Conservation (phyloP, 1,140 invertebrate genomes). For the Xylocopa sonorina region DNA sequence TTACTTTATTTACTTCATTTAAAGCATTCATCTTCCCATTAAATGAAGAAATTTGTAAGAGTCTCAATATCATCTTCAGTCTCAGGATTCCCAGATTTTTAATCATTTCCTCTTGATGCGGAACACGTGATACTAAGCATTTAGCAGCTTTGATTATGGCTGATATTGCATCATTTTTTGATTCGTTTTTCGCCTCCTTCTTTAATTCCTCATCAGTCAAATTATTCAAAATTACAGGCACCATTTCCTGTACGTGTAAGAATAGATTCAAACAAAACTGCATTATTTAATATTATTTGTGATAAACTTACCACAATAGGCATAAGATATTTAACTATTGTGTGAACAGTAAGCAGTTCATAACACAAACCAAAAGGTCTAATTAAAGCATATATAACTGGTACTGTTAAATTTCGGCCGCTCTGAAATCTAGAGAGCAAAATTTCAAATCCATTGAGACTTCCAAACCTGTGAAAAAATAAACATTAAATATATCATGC, state of each 20-base stretch:
- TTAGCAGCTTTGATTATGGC: constrained; percentile 95
- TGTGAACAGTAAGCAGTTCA: constrained; percentile 94
- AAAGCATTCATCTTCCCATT: constrained; percentile 99
- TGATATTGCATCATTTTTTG: constrained; percentile 95
- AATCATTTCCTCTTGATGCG: constrained; percentile 91
- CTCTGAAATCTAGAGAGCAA: constrained; percentile 93
- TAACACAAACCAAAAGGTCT: constrained; percentile 96
- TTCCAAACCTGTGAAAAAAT: constrained; percentile 89
- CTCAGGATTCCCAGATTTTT: constrained; percentile 97
- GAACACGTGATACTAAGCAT: constrained; percentile 90
- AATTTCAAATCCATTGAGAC: constrained; percentile 93
- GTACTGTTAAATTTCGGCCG: constrained; percentile 88
- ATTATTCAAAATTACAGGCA: constrained; percentile 95
- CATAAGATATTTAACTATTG: constrained; percentile 96
- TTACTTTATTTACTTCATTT: constrained; percentile 99
- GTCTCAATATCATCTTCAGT: constrained; percentile 97
- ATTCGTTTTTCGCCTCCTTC: constrained; percentile 97
- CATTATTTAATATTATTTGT: neutral
- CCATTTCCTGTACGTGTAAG: constrained; percentile 88
- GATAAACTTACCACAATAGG: constrained; percentile 91
- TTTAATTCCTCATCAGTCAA: constrained; percentile 98
- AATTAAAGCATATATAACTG: constrained; percentile 92
- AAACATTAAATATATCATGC: constrained; percentile 9
- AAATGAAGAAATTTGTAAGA: constrained; percentile 98
- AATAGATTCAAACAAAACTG: neutral